Base-by-base conservation (phyloP, 2,797 vertebrate genomes). In the Cyprinodon diabolis region DNA sequence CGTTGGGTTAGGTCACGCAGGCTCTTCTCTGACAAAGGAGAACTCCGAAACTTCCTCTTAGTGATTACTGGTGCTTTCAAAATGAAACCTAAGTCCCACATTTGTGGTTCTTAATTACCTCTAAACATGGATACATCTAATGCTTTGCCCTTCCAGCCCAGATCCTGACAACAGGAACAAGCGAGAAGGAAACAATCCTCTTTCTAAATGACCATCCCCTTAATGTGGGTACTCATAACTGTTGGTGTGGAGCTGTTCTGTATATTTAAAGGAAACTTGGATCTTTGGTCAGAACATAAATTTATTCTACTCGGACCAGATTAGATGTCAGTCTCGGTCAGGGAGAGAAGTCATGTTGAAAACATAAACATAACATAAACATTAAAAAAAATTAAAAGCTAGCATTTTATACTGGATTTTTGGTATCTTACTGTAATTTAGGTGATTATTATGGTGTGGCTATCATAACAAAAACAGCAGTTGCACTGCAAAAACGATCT, bases 221-320 rank as follows among this genome's bases (percentile, higher is more conserved):
- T n/a, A 35, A 23, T 72, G 71, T 56, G 68, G 74, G 71, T 83
- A 74, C 87, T 89, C 88, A 86, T 66, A 85, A 84, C 79, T 49
- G 43, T 84, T 90, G 90, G 89, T 83, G 87, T 87, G 84, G 83
- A 66, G 71, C 80, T 73, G 69, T 86, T 83, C 73, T 83, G 78
- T 84, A 77, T 83, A 87, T 75, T 73, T 55, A 45, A 4, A 79
- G 77, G 88, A 87, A 77, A 78, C 65, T 82, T 81, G 71, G 79
- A 87, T 85, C 75, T 79, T 78, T 67, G 74, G 76, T 43, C 40
- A 43, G 40, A 43, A 43, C 40, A 43, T 5, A 8, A 43, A 43
- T 43, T 43, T 43, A 43, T 43, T 43, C 40, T 8, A 0, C 40
- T 43, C 40, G 49, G 49, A 51, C 14, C 49, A 19, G 49, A 51